Base-by-base conservation (phyloP, 2,797 vertebrate species). In the Sciaenops ocellatus region DNA sequence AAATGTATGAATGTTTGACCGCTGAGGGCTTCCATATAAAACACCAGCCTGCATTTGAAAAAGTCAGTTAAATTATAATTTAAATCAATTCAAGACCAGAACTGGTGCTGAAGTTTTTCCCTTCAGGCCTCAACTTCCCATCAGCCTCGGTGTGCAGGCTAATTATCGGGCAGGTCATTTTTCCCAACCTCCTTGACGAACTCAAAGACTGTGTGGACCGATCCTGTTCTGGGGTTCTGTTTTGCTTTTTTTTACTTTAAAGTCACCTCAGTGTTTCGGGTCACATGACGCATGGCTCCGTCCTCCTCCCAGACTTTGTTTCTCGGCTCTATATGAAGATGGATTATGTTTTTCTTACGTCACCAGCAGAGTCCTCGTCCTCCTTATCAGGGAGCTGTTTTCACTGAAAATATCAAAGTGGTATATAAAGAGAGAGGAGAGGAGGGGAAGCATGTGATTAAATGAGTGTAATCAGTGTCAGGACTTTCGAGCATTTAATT, bases 301-400 rank as follows among this genome's bases (percentile, higher is more conserved):
- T 73, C 51, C 73, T 79, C 54, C 54, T 38, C 34, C 34, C 34
- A 38, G 34, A 1, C 38, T 64, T 65, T 18, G 55, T 22, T 78
- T 69, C 77, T 84, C 78, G 26, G 69, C n/a, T 16, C 76, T 75
- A 76, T 70, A 83, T 79, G 78, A 84, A 78, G 84, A 88, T 83
- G 67, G 80, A 68, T 85, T 76, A 54, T 80, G 68, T 88, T 86
- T 86, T 67, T 78, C 60, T 79, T 70, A 81, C 76, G 60, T 87
- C 83, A 85, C 64, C 61, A 0, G 56, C 16, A 9, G 34, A 38
- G 34, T 44, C 28, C 30, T 77, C 83, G 74, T 82, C 84, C n/a
- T 12, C 18, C 10, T 57, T 85, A 88, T 91, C 71, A 48, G 60
- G 51, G 15, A 59, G 78, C 73, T 88, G 81, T 84, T 89, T 86